A percentile compares a stretch with the other conserved stretches of the same genome.
Conservation (phyloP, 2,797 vertebrate genomes). For the Gallinago solitaria region DNA sequence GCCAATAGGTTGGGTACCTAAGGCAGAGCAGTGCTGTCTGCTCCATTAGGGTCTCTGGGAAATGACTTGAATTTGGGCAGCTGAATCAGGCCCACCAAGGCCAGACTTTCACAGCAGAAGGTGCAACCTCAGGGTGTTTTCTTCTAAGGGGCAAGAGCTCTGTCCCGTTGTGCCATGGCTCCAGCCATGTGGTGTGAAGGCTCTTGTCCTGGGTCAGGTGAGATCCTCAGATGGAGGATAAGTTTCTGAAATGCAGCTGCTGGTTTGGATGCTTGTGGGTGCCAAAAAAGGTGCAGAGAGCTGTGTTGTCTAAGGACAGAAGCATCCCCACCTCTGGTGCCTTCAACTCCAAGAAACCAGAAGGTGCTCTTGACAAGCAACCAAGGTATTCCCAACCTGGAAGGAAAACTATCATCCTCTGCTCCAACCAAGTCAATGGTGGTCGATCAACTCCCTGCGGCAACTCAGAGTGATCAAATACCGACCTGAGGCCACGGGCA, state of each 20-base stretch:
- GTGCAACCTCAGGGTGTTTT: background rate
- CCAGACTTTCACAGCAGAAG: background rate
- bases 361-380: background rate
- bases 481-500: background rate
- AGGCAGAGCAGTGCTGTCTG: background rate
- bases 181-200: fast-evolving
- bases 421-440: background rate
- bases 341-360: background rate
- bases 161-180: fast-evolving
- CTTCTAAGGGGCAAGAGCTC: background rate
- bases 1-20: fast-evolving
- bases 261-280: background rate
- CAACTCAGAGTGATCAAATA: background rate
- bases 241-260: background rate
- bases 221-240: background rate
- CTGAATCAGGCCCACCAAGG: fast-evolving
- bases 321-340: background rate
- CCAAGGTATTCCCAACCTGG: background rate
- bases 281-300: background rate
- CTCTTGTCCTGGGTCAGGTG: background rate
- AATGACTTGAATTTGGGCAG: background rate
- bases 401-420: background rate
- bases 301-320: background rate
- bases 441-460: background rate
- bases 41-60: background rate